Evolutionary conservation across 1,140 invertebrate species (phyloP).

Genomic region (Atta colombica): DNA sequence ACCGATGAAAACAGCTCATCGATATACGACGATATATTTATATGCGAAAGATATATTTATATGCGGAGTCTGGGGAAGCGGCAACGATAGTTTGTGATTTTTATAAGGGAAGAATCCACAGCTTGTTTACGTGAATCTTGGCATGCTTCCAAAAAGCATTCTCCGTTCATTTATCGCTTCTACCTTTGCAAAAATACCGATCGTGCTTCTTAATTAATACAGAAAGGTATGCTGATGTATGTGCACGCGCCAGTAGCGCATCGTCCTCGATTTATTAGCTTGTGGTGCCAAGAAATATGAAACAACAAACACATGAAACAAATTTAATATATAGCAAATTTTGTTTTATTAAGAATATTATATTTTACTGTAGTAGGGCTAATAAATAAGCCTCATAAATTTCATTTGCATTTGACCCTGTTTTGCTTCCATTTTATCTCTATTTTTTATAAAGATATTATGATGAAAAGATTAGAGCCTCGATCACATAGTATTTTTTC

Average conservation of each 20-base stretch:
- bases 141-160: constrained; percentile 20
- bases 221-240: neutral
- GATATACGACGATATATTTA: constrained; percentile 35
- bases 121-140: constrained; percentile 48
- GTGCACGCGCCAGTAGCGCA: neutral
- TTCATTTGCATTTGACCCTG: neutral
- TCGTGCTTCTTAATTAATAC: constrained; percentile 36
- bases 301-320: no score
- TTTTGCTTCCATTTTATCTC: neutral
- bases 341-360: neutral
- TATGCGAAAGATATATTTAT: constrained; percentile 27
- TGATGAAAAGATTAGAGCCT: neutral
- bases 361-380: neutral
- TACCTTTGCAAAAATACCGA: neutral
- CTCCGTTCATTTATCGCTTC: constrained; percentile 10
- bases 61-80: neutral
- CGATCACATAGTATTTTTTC: neutral
- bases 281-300: neutral
- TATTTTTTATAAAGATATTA: neutral
- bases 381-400: neutral
- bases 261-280: constrained; percentile 8
- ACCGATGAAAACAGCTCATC: constrained; percentile 30
- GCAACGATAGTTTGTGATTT: neutral
- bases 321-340: neutral
- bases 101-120: constrained; percentile 23